Evolutionary conservation across 2,888 invertebrate genomes (phyloP), one percentile per base, ranked within the genome.

Genomic region (Tortricodes alternella): DNA sequence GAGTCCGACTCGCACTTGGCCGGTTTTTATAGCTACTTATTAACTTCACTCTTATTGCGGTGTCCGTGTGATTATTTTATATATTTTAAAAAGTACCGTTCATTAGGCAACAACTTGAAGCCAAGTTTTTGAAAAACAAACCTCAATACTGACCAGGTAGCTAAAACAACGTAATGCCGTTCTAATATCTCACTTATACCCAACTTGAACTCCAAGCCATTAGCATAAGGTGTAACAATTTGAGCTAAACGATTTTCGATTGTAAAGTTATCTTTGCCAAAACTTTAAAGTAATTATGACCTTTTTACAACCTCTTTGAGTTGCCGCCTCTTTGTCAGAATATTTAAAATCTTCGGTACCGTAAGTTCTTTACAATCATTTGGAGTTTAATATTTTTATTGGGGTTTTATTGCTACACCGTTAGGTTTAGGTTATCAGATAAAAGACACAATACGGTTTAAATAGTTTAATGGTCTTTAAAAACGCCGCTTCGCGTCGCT

Each of bases 221-320:
- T 18, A 13, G 2, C 6, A 57, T 59, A 65, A 55, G 55, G 15
- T 16, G 15, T 24, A 9, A n/a, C 3, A 32, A 18, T 38, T 15
- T n/a, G 5, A 37, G 9, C n/a, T 6, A 24, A 19, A 13, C 4
- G 15, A 7, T 13, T 21, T 49, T 18, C 15, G 34, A 23, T 50
- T 48, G 39, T 11, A 16, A 38, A 53, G 41, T 39, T 55, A 50
- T 46, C 38, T 15, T 58, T 44, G 48, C 44, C 18, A 43, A 61
- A 61, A 58, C 62, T 50, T 65, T 61, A 76, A 73, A 73, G 72
- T 72, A 74, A 81, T 84, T 74, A 82, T 77, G 74, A 75, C 68
- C 67, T 74, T 73, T 83, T 81, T 77, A 84, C 76, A 76, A 69
- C 70, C 53, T 49, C 74, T 82, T 82, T 83, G 78, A 74, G 64